phyloP scores from a whole-genome alignment of 2,888 invertebrate species.

The Bellardia pandia region DNA sequence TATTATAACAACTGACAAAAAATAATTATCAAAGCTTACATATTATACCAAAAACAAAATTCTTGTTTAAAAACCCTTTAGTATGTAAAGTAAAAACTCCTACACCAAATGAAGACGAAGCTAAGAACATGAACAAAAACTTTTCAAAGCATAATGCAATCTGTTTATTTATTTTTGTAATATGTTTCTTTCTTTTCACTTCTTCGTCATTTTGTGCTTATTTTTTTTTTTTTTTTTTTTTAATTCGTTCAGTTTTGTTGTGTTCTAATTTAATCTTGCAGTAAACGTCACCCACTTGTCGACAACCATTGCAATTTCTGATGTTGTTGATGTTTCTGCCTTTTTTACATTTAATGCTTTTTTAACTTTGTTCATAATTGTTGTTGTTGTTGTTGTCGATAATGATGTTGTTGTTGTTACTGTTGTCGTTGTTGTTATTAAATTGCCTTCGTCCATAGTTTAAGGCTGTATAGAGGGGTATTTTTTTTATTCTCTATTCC shows the following conservation, averaged over 20 bases:
- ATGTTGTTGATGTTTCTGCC: conserved; percentile 23
- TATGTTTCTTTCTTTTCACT: conserved; percentile 3
- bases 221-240: conserved; percentile 22
- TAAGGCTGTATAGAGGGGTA: conserved; percentile 29
- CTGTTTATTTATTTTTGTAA: conserved; percentile 37
- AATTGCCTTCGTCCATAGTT: conserved; percentile 56
- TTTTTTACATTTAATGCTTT: conserved; percentile 30
- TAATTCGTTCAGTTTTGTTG: conserved; percentile 27
- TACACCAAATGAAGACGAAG: neutral
- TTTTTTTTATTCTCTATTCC: neutral
- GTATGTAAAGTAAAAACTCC: neutral
- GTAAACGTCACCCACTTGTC: conserved; percentile 72
- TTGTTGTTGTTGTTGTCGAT: conserved; percentile 17
- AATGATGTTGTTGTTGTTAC: conserved; percentile 1
- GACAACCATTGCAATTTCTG: conserved; percentile 60
- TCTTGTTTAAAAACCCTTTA: too few relatives aligned
- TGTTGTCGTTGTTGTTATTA: conserved; percentile 19
- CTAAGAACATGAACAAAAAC: neutral
- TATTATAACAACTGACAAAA: too few relatives aligned
- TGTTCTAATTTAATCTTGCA: conserved; percentile 68
- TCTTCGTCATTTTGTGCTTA: conserved; percentile 1
- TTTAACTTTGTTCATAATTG: conserved; percentile 19
- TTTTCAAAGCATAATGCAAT: conserved; percentile 46
- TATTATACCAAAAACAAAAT: too few relatives aligned
- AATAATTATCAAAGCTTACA: neutral